phyloP scores from a whole-genome alignment of 1,140 invertebrate species.

The Bombus superbus region DNA sequence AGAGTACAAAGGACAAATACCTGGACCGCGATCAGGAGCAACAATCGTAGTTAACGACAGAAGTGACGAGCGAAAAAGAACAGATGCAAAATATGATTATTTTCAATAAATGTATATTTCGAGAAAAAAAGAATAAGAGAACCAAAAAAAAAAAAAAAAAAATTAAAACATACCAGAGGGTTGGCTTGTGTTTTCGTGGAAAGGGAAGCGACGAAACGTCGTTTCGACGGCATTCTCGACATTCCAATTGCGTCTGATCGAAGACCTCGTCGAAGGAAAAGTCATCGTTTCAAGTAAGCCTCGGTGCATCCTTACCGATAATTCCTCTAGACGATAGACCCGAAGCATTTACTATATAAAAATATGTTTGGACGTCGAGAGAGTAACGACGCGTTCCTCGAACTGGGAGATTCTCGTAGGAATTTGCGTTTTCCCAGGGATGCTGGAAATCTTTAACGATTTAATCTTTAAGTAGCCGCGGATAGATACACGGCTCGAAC shows the following conservation, averaged over 20 bases:
- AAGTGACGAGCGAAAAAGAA: slow-evolving; percentile 44
- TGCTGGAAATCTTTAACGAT: neutral
- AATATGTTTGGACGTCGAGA: slow-evolving; percentile 34
- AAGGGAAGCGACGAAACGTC: neutral
- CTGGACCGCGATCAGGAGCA: slow-evolving; percentile 58
- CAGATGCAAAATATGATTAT: slow-evolving; percentile 67
- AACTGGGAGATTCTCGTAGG: neutral
- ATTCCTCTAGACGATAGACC: neutral
- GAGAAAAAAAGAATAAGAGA: slow-evolving; percentile 12
- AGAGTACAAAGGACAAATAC: slow-evolving; percentile 55
- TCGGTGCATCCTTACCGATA: neutral
- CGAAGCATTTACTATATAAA: slow-evolving; percentile 49
- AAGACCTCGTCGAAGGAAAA: slow-evolving; percentile 38
- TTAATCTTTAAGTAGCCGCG: slow-evolving; percentile 37
- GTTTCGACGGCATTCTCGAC: slow-evolving; percentile 32
- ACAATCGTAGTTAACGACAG: slow-evolving; percentile 57
- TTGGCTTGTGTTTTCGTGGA: slow-evolving; percentile 5
- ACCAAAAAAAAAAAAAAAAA: neutral
- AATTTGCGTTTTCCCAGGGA: too few relatives aligned
- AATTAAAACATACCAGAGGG: neutral
- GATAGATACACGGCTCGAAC: neutral
- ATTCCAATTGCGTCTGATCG: slow-evolving; percentile 32
- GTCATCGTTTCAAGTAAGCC: slow-evolving; percentile 34
- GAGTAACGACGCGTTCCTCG: neutral
- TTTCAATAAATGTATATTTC: slow-evolving; percentile 76